A percentile compares a stretch with the other conserved stretches of the same genome.
These are phyloP conservation scores for Tetraodon nigroviridis DNA, from an alignment of 2,113 vertebrate species.

Conservation along the genomic window DNA sequence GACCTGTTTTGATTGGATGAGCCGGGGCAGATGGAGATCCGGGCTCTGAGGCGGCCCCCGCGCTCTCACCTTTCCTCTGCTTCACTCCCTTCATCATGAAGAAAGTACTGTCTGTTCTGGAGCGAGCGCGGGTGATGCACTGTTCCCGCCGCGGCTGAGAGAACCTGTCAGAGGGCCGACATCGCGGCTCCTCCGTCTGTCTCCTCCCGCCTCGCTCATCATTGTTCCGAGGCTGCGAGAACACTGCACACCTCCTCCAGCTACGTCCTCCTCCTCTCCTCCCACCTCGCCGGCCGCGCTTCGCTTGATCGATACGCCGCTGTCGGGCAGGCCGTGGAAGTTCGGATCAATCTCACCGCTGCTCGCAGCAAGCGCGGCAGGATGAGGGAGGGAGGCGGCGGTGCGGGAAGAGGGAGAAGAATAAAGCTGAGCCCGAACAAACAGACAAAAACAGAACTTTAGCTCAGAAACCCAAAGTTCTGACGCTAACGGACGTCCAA, in stretches of 20 bases:
- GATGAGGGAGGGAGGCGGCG: slow-evolving; percentile 1
- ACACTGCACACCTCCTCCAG: slow-evolving; percentile 16
- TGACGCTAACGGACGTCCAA: too few relatives aligned
- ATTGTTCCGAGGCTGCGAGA: slow-evolving; percentile 10
- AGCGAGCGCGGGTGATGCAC: slow-evolving; percentile 7
- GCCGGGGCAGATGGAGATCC: too few relatives aligned
- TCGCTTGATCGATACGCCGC: slow-evolving; percentile 50
- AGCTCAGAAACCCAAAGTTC: too few relatives aligned
- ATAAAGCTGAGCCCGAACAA: not conserved
- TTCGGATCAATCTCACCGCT: slow-evolving; percentile 51
- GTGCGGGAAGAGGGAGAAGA: not conserved
- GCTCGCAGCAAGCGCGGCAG: slow-evolving; percentile 33
- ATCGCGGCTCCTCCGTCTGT: slow-evolving; percentile 25
- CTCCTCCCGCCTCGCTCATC: slow-evolving; percentile 12
- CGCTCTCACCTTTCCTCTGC: too few relatives aligned
- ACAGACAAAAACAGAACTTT: not conserved
- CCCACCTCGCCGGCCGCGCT: slow-evolving; percentile 4
- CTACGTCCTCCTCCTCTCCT: slow-evolving; percentile 2
- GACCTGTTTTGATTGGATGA: too few relatives aligned
- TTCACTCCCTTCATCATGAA: slow-evolving; percentile 8
- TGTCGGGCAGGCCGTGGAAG: slow-evolving; percentile 31
- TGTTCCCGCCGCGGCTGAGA: slow-evolving; percentile 12
- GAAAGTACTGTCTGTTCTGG: slow-evolving; percentile 4
- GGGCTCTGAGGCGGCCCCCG: too few relatives aligned
- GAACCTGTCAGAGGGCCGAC: slow-evolving; percentile 24